phyloP scores from a whole-genome alignment of 2,113 vertebrate species.

The Amblyopsis rosae region DNA sequence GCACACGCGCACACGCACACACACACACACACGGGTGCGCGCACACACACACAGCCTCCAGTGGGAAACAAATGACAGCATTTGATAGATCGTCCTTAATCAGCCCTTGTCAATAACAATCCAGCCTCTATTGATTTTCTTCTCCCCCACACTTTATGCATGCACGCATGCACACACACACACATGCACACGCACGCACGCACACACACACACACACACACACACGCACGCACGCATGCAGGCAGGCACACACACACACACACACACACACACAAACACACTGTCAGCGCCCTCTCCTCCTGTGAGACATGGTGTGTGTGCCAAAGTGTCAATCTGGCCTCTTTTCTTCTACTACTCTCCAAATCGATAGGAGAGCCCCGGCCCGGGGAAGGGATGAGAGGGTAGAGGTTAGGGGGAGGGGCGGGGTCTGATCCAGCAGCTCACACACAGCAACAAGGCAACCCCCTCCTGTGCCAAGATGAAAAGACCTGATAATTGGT shows the following conservation, averaged over 20 bases:
- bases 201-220: background rate
- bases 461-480: slow-evolving; percentile 19
- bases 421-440: slow-evolving; percentile 20
- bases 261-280: slow-evolving; percentile 8
- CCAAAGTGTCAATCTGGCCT: slow-evolving; percentile 56
- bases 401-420: background rate
- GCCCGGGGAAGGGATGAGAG: background rate
- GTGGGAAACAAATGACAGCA: slow-evolving; percentile 32
- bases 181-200: background rate
- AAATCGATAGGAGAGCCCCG: slow-evolving; percentile 65
- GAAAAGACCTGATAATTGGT: slow-evolving; percentile 54
- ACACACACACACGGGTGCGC: background rate
- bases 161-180: slow-evolving; percentile 13
- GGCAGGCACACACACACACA: background rate
- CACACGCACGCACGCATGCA: background rate
- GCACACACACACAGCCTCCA: slow-evolving; percentile 21
- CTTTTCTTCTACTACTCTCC: slow-evolving; percentile 48
- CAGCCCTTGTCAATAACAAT: slow-evolving; percentile 63
- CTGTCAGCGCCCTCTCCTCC: background rate
- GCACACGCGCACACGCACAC: background rate
- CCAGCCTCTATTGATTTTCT: slow-evolving; percentile 56
- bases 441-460: slow-evolving; percentile 16
- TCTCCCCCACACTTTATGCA: slow-evolving; percentile 37
- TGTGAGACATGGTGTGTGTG: slow-evolving; percentile 35
- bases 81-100: slow-evolving; percentile 59